Percentiles rank a stretch among this genome's conserved stretches.
These are phyloP conservation scores for Clarias platycephalus DNA, from an alignment of 2,797 vertebrate species.

Conservation along the genomic window DNA sequence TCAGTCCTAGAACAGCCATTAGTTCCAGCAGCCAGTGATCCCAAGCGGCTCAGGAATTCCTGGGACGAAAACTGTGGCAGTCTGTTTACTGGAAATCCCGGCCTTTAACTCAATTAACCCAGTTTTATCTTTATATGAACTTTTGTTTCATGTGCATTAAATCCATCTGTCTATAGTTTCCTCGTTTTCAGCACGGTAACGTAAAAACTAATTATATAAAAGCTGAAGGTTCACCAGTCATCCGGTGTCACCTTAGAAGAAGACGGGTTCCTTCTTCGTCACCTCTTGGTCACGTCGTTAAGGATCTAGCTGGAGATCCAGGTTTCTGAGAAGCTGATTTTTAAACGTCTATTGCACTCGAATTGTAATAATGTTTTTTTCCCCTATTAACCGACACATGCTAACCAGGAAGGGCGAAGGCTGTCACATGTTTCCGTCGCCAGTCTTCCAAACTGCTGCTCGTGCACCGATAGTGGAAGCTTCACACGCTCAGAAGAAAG, in stretches of 20 bases:
- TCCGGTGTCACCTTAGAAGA: neutral
- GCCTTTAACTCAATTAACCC: conserved; percentile 18
- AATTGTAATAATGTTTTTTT: neutral
- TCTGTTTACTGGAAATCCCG: conserved; percentile 40
- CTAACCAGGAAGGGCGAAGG: too few species aligned
- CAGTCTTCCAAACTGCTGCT: too few species aligned
- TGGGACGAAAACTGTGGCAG: conserved; percentile 15
- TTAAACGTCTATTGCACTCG: neutral
- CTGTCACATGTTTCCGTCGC: too few species aligned
- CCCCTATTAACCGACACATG: too few species aligned
- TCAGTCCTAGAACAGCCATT: conserved; percentile 47
- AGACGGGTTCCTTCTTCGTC: neutral
- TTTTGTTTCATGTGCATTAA: conserved; percentile 19
- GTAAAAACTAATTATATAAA: neutral
- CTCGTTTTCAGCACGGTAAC: neutral
- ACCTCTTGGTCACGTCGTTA: neutral
- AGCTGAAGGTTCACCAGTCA: neutral
- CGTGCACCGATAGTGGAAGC: too few species aligned
- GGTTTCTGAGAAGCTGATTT: too few species aligned
- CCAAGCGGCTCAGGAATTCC: conserved; percentile 11
- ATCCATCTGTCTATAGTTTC: neutral
- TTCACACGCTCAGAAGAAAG: too few species aligned
- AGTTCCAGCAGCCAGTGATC: conserved; percentile 47
- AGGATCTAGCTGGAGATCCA: neutral
- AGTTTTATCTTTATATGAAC: conserved; percentile 27